Evolutionary conservation across 2,888 invertebrate genomes (phyloP), one percentile per base, ranked within the genome.

Genomic region (Diarsia brunnea): DNA sequence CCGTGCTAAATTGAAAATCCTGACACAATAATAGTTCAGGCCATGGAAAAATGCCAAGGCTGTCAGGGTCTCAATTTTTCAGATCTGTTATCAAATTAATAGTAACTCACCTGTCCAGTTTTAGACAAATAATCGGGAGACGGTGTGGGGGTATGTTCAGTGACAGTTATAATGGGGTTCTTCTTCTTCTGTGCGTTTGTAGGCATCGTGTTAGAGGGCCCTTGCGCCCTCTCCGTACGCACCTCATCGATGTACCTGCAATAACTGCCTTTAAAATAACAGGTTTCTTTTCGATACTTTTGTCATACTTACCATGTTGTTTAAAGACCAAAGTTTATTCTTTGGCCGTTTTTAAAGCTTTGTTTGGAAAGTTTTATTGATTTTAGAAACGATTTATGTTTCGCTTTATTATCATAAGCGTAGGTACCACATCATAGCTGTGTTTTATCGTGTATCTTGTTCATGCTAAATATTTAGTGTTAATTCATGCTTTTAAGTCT

Each of bases 161-260:
- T 99, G 14, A 99, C 99, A 0, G 99, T 99, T 77, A 99, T 99
- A 72, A 99, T 99, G 0, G 99, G 99, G 95, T 99, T 99, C 73
- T 98, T 98, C 79, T 98, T 98, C 84, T 98, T 98, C 88, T 97
- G 97, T 67, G 94, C 85, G 73, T 94, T 93, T 11, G 94, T 91
- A 1, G 97, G 97, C 86, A 97, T 95, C 68, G 96, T 93, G 80
- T 95, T 96, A 51, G 96, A 95, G 2, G 97, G 95, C 68, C 97
- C 97, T 84, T 97, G 96, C 0, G 95, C 93, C 72, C 97, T 96
- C 88, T 98, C 98, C 78, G 97, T 97, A 85, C 97, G 97, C 51
- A 97, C 95, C 89, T 98, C 98, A 10, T 98, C 98, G 86, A 98
- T 97, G 89, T 98, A 98, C 93, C 98, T 98, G 94, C 78, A 94